phyloP scores from a whole-genome alignment of 2,888 invertebrate genomes.

The Thelaira solivaga region DNA sequence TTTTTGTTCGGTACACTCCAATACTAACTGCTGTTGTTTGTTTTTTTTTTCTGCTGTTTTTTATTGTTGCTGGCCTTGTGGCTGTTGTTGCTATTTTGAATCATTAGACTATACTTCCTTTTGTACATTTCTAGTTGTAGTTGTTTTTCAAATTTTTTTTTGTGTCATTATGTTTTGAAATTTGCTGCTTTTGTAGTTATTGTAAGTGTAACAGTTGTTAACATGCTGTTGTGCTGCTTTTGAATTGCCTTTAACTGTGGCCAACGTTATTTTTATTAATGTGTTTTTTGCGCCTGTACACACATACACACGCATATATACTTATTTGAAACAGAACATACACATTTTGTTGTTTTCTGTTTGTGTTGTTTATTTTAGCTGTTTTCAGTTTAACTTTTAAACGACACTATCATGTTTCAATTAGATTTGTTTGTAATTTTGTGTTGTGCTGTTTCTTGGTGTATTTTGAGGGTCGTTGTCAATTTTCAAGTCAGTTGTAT shows the following conservation, averaged over 20 bases:
- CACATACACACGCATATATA: too few relatives aligned
- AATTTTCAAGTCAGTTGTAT: slow-evolving; percentile 52
- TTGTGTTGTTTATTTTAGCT: neutral
- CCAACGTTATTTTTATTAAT: slow-evolving; percentile 4
- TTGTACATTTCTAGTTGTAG: slow-evolving; percentile 19
- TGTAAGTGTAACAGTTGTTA: slow-evolving; percentile 55
- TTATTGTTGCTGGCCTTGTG: neutral
- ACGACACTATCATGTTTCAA: neutral
- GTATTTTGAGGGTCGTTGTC: slow-evolving; percentile 44
- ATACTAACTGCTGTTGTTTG: neutral
- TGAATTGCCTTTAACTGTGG: slow-evolving; percentile 19
- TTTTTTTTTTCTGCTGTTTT: too few relatives aligned
- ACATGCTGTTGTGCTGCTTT: slow-evolving; percentile 34
- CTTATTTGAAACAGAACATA: too few relatives aligned
- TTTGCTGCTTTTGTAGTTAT: neutral
- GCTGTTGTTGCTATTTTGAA: slow-evolving; percentile 36
- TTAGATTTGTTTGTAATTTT: neutral
- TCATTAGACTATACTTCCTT: slow-evolving; percentile 54
- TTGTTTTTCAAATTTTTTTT: neutral
- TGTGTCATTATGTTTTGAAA: slow-evolving; percentile 8
- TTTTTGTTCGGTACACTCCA: slow-evolving; percentile 14
- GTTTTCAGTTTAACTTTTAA: slow-evolving; percentile 21
- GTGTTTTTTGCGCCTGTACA: neutral
- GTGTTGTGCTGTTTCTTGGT: neutral
- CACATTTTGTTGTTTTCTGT: neutral